These are phyloP conservation scores for Turritopsis dohrnii DNA, from an alignment of 30 jellyfish, hydroid and myxozoan genomes.

Conservation along the genomic window DNA sequence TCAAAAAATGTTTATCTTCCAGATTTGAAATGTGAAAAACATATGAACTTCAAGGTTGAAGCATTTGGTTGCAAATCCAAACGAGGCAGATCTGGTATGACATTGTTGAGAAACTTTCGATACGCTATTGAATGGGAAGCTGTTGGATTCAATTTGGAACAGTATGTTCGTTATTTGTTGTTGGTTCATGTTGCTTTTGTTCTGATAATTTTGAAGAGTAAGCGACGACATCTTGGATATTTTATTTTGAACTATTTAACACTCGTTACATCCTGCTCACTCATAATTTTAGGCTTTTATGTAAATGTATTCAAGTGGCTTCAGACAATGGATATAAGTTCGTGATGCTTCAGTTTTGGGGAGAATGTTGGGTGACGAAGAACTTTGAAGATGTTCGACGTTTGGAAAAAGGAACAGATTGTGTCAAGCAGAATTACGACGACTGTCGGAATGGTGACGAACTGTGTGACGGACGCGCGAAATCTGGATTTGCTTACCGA, in stretches of 20 bases:
- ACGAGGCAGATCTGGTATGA: background rate
- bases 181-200: no score
- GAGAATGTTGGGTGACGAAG: slow-evolving; percentile 11
- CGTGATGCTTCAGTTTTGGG: background rate
- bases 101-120: background rate
- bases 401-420: background rate
- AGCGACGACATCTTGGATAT: no score
- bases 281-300: slow-evolving; percentile 8
- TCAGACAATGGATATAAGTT: slow-evolving; percentile 6
- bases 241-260: no score
- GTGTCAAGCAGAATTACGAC: background rate
- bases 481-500: background rate
- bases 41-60: background rate
- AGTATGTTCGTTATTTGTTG: background rate
- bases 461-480: background rate
- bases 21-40: background rate
- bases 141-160: background rate
- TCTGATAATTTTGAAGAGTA: no score
- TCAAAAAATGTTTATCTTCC: background rate
- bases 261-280: no score
- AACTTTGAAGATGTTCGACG: background rate
- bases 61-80: background rate
- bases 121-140: background rate
- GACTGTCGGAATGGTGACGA: background rate
- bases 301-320: background rate